phyloP scores from a whole-genome alignment of 2,888 invertebrate genomes.

The Tipula unca region DNA sequence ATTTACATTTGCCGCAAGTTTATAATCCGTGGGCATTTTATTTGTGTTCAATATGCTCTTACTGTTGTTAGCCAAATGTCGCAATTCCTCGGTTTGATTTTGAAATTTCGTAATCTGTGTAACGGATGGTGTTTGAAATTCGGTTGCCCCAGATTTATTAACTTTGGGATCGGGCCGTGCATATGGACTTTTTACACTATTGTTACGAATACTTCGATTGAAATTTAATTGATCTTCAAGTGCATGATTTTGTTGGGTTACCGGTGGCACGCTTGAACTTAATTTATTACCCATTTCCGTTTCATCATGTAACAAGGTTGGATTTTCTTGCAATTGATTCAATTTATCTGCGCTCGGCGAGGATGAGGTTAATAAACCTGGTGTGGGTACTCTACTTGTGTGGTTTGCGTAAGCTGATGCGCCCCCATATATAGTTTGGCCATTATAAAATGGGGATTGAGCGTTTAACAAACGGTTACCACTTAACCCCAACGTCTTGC shows the following conservation, averaged over 20 bases:
- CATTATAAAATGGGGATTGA: slow-evolving; percentile 65
- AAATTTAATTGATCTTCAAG: slow-evolving; percentile 31
- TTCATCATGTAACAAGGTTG: slow-evolving; percentile 68
- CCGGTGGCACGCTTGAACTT: slow-evolving; percentile 29
- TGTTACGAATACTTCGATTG: slow-evolving; percentile 30
- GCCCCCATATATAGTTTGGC: slow-evolving; percentile 67
- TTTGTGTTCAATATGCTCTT: slow-evolving; percentile 23
- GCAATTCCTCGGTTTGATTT: slow-evolving; percentile 47
- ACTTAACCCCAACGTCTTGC: slow-evolving; percentile 39
- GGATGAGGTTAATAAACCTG: slow-evolving; percentile 33
- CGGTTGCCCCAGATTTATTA: slow-evolving; percentile 32
- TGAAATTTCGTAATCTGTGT: slow-evolving; percentile 54
- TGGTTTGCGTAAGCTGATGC: slow-evolving; percentile 52
- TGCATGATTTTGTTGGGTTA: slow-evolving; percentile 28
- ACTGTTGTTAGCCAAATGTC: slow-evolving; percentile 45
- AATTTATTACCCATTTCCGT: slow-evolving; percentile 57
- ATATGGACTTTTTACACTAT: slow-evolving; percentile 32
- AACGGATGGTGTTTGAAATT: slow-evolving; percentile 53
- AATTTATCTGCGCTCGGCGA: slow-evolving; percentile 51
- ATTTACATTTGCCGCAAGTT: slow-evolving; percentile 26
- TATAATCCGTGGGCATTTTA: slow-evolving; percentile 26
- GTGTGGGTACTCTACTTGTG: slow-evolving; percentile 34
- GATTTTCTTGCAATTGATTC: slow-evolving; percentile 60
- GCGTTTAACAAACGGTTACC: slow-evolving; percentile 37
- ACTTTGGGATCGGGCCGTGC: slow-evolving; percentile 28